These are phyloP conservation scores for Ctenosaura bakeri DNA, from an alignment of 2,797 vertebrate genomes.

Conservation along the genomic window DNA sequence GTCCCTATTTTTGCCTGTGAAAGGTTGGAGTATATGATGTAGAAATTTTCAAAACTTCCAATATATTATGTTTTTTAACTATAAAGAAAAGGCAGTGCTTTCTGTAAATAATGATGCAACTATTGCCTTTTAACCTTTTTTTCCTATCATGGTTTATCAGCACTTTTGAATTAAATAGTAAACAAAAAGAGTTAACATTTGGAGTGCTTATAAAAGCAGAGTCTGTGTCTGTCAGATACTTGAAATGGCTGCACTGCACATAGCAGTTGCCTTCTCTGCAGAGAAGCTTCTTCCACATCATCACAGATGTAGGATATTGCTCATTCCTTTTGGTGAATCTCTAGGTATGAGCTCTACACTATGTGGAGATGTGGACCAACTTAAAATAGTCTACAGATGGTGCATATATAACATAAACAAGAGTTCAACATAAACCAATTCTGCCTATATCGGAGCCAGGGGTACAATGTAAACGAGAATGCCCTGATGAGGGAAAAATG, in stretches of 20 bases:
- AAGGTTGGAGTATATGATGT: background rate
- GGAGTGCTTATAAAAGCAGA: conserved; percentile 4
- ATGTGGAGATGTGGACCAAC: background rate
- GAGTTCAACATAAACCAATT: too few species aligned
- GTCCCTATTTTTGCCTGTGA: background rate
- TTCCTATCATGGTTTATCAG: background rate
- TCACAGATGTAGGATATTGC: background rate
- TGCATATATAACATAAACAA: background rate
- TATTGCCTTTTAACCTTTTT: background rate
- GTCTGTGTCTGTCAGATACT: background rate
- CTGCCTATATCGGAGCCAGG: background rate
- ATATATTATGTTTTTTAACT: background rate
- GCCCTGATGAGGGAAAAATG: background rate
- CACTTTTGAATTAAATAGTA: background rate
- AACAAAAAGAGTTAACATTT: background rate
- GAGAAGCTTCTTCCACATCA: background rate
- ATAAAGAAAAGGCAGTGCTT: background rate
- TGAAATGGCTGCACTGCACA: background rate
- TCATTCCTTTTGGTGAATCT: background rate
- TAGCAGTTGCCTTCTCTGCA: background rate
- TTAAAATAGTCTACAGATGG: background rate
- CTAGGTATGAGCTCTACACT: background rate
- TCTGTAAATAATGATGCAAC: too few species aligned
- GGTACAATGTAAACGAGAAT: background rate
- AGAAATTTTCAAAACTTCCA: background rate